Percentiles rank a stretch among this genome's conserved stretches.
Conservation (phyloP, 2,113 vertebrate genomes). For the Piprites chloris region DNA sequence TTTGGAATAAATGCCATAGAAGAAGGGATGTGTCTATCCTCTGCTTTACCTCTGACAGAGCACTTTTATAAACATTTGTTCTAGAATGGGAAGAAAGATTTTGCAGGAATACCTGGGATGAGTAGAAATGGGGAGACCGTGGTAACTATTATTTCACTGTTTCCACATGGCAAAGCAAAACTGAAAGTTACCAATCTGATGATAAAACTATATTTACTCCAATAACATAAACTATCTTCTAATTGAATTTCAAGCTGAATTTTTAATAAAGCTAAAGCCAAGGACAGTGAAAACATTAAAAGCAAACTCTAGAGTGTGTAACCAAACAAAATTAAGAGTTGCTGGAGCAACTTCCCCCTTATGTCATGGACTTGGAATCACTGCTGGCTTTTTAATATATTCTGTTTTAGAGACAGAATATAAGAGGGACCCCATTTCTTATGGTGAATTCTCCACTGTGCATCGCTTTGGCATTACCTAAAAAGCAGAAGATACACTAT, state of each 20-base stretch:
- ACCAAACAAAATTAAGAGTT: not conserved
- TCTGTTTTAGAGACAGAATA: not conserved
- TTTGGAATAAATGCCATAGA: not conserved
- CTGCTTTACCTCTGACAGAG: not conserved
- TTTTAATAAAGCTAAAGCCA: conserved; percentile 2
- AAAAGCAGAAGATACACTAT: rapidly evolving
- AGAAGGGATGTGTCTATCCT: not conserved
- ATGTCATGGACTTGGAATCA: not conserved
- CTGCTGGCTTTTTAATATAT: not conserved
- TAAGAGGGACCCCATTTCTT: not conserved
- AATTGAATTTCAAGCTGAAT: conserved; percentile 1
- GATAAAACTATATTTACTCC: not conserved
- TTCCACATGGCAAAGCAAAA: not conserved
- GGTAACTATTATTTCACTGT: not conserved
- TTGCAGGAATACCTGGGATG: not conserved
- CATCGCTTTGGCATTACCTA: not conserved
- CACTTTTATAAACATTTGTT: not conserved
- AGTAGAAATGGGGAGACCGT: not conserved
- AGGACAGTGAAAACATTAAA: conserved; percentile 9
- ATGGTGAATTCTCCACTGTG: not conserved
- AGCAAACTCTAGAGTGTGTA: not conserved
- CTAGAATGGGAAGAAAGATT: not conserved
- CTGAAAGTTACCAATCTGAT: not conserved
- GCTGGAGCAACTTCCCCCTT: not conserved
- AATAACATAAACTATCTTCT: not conserved